Base-by-base conservation (phyloP, 2,888 invertebrate species). In the Plagodis pulveraria region DNA sequence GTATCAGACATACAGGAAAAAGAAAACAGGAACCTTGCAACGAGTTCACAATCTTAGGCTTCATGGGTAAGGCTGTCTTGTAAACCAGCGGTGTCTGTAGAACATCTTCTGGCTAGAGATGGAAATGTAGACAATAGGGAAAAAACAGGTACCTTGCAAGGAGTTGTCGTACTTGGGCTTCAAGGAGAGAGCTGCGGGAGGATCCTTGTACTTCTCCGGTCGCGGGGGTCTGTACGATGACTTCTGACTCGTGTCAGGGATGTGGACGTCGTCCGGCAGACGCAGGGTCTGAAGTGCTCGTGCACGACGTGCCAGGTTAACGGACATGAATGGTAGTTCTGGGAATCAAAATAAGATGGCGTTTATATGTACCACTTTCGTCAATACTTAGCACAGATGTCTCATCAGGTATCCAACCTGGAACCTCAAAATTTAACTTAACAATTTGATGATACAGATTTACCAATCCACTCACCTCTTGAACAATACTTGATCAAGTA, bases 241-340 rank as follows among this genome's bases (percentile, higher is more conserved):
- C n/a, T 69, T 77, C 41, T 90, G 83, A 12, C 78, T 87, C 2
- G 91, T 91, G 71, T 86, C 88, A 0, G 92, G 92, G 33, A 92
- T 90, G 46, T 76, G 54, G 0, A 89, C 63, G 66, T 92, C 91
- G 38, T 91, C 91, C 0, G 92, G 91, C 0, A 92, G 77, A 0
- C 86, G 82, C 5, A 92, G 73, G 2, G 91, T 90, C 57, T 91
- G 92, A 9, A 91, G 77, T 0, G 92, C 92, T 1, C 85, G 84
- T 0, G 92, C 92, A 0, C 92, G 83, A 0, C 90, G 81, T 0
- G 86, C 70, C 58, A 91, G 63, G 68, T 92, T 92, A 35, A 89
- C 90, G 0, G 91, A 91, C 91, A 91, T 91, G 71, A 91, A 91
- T 0, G 91, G 91, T 0, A 91, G 77, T 43, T 91, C 91, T 91